phyloP scores from a whole-genome alignment of 2,888 invertebrate genomes.

The Tipula confusa region DNA sequence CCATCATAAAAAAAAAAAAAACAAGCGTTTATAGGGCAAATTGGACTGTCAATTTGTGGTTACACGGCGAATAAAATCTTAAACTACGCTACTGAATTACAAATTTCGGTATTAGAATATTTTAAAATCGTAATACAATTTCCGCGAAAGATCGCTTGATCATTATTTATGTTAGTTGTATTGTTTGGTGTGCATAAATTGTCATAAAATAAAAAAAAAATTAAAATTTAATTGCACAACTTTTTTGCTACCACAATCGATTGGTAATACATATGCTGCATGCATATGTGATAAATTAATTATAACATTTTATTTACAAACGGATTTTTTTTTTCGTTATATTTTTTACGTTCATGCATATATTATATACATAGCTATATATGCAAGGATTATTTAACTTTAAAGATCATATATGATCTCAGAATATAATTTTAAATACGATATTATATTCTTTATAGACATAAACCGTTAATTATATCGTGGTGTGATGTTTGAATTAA shows the following conservation, averaged over 20 bases:
- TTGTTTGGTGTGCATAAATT: neutral
- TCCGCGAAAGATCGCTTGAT: neutral
- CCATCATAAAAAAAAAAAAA: neutral
- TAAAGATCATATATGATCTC: neutral
- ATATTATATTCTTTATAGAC: neutral
- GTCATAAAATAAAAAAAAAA: neutral
- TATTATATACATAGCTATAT: neutral
- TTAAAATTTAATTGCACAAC: neutral
- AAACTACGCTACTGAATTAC: neutral
- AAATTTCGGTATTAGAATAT: neutral
- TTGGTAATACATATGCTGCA: neutral
- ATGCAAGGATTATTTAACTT: neutral
- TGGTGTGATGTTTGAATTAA: neutral
- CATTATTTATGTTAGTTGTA: neutral
- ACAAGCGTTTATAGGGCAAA: too few relatives aligned
- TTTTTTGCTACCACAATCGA: neutral
- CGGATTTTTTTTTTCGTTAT: neutral
- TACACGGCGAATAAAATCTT: too few relatives aligned
- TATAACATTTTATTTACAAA: neutral
- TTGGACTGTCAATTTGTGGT: too few relatives aligned
- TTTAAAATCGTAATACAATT: too few relatives aligned
- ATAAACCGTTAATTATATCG: neutral
- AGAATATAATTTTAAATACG: neutral
- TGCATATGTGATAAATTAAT: neutral
- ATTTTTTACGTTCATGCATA: neutral